Evolutionary conservation across 2,888 invertebrate species (phyloP), one percentile per base, ranked within the genome.

Genomic region (Phlogophora meticulosa): DNA sequence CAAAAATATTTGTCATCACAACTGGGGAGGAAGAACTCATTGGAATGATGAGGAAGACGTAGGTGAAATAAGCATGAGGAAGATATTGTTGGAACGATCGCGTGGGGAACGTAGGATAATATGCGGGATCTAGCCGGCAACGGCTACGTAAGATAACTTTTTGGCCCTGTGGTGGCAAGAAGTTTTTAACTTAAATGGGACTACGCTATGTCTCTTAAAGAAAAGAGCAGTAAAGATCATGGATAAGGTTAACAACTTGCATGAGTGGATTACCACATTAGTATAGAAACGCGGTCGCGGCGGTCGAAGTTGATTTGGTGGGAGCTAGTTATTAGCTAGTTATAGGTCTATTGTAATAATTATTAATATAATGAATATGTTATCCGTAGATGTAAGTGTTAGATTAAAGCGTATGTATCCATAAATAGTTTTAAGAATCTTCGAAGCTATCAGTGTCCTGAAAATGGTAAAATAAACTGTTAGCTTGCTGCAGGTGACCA

Each of bases 391-490:
- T 52, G n/a, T 45, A 40, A 67, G 34, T 17, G 9, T 36, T 67
- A 56, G 42, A 32, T 49, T n/a, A n/a, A n/a, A n/a, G n/a, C n/a
- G n/a, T n/a, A n/a, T n/a, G n/a, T n/a, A n/a, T n/a, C n/a, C n/a
- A n/a, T n/a, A n/a, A n/a, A 2, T 58, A 59, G 45, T 46, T 9
- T 34, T 67, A 69, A 69, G 59, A 34, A 0, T 4, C 34, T 43
- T n/a, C 0, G 43, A 46, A 10, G 38, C 36, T 51, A 34, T 59
- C 60, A 45, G 38, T 68, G 51, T 46, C 20, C 15, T 15, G 38
- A 17, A 1, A 15, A 17, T 17, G 11, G 2, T n/a, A 22, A 46
- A 32, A 7, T 4, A 15, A 7, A 28, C 45, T 67, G 65, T 38
- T 45, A 40, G 55, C 32, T 45, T 65, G 43, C 38, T 66, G 32